phyloP scores from a whole-genome alignment of 2,888 invertebrate species.

The Lycocerus yunnanus region DNA sequence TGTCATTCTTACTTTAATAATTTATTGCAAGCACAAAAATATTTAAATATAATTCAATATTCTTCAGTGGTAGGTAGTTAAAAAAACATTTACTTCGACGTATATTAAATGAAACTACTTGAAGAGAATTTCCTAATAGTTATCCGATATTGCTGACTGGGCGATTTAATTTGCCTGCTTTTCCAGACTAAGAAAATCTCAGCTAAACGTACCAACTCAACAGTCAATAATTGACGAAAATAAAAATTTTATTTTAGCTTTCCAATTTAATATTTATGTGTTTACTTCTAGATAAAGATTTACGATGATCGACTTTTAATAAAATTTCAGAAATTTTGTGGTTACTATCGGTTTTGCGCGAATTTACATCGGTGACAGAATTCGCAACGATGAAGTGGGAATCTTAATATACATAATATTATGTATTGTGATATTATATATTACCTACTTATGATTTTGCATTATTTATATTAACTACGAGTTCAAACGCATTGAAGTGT shows the following conservation, averaged over 20 bases:
- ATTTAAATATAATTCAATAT: conserved; percentile 29
- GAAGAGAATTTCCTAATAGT: conserved; percentile 29
- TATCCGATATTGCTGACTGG: conserved; percentile 32
- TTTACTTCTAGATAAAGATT: background rate
- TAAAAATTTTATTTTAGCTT: background rate
- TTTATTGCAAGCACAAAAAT: conserved; percentile 9
- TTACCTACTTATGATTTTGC: background rate
- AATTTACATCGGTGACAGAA: background rate
- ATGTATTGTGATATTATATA: background rate
- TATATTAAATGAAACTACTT: conserved; percentile 29
- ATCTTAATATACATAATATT: background rate
- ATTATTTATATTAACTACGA: background rate
- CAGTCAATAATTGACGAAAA: background rate
- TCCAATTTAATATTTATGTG: background rate
- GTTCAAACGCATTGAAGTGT: background rate
- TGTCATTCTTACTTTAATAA: background rate
- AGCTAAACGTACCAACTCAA: background rate
- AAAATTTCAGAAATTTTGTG: background rate
- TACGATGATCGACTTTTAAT: background rate
- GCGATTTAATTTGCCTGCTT: conserved; percentile 27
- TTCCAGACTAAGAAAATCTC: background rate
- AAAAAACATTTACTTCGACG: conserved; percentile 30
- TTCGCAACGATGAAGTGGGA: background rate
- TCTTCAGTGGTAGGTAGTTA: conserved; percentile 25
- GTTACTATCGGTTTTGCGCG: background rate